A percentile compares a stretch with the other conserved stretches of the same genome.
phyloP scores from a whole-genome alignment of 2,888 invertebrate genomes.

The Teleiodes luculella region DNA sequence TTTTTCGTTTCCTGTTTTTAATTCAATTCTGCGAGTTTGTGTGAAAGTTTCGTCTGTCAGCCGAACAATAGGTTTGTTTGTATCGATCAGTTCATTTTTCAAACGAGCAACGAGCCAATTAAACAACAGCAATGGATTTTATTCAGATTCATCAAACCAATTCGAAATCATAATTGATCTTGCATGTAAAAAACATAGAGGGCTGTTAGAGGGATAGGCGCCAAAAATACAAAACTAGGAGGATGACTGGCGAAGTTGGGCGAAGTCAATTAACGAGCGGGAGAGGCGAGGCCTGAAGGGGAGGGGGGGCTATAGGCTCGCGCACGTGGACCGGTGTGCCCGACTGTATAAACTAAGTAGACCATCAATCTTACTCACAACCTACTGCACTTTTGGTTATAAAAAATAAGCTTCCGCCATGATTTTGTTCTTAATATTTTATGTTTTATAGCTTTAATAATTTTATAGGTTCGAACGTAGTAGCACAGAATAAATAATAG shows the following conservation, averaged over 20 bases:
- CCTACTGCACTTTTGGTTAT: slow-evolving; percentile 1
- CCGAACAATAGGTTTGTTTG: slow-evolving; percentile 45
- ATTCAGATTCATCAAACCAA: slow-evolving; percentile 78
- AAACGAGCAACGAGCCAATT: slow-evolving; percentile 71
- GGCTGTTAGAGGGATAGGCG: slow-evolving; percentile 59
- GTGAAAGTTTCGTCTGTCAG: slow-evolving; percentile 27
- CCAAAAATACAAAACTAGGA: slow-evolving; percentile 73
- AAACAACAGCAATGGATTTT: slow-evolving; percentile 75
- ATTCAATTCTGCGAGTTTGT: slow-evolving; percentile 15
- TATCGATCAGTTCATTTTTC: slow-evolving; percentile 69
- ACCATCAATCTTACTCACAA: slow-evolving; percentile 2
- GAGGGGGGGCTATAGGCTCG: background rate
- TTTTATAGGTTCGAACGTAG: no score
- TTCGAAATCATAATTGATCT: slow-evolving; percentile 77
- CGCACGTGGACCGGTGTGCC: background rate
- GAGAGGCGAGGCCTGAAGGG: slow-evolving; percentile 7
- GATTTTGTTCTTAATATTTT: background rate
- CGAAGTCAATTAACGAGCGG: slow-evolving; percentile 70
- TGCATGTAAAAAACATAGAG: slow-evolving; percentile 72
- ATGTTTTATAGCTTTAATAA: background rate
- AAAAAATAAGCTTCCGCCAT: background rate
- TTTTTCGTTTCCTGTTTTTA: slow-evolving; percentile 13
- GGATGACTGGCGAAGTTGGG: slow-evolving; percentile 73
- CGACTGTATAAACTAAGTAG: background rate
- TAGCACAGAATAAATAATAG: no score